Conservation (phyloP, 2,797 vertebrate genomes). For the Anabacerthia variegaticeps region DNA sequence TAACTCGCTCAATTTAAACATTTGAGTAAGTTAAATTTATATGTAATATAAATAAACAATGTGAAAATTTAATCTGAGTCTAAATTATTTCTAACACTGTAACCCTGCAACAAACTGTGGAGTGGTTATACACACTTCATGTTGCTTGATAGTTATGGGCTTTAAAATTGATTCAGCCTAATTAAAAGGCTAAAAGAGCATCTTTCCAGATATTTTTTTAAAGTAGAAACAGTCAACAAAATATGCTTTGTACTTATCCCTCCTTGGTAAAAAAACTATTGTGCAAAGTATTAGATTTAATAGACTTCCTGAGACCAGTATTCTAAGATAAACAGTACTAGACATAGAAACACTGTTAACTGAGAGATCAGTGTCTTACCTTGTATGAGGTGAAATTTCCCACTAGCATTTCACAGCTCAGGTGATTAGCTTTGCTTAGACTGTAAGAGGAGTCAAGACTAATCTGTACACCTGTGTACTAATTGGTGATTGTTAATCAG, state of each 20-base stretch:
- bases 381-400: not conserved
- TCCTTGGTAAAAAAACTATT: not conserved
- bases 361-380: not conserved
- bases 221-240: not conserved
- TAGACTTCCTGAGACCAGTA: not conserved
- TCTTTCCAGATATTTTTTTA: not conserved
- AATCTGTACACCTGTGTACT: accelerated
- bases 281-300: not conserved
- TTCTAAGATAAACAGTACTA: not conserved
- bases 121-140: not conserved
- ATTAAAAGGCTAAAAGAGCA: not conserved
- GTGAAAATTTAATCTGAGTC: not conserved
- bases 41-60: not conserved
- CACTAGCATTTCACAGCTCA: not conserved
- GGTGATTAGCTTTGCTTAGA: not conserved
- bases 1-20: not conserved
- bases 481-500: not conserved
- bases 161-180: not conserved
- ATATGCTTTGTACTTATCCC: not conserved
- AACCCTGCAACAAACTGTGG: not conserved
- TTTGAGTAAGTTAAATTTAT: not conserved
- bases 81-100: not conserved
- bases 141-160: not conserved
- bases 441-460: not conserved
- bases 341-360: not conserved